Evolutionary conservation across 2,888 invertebrate genomes (phyloP).

Genomic region (Cheilosia soror): DNA sequence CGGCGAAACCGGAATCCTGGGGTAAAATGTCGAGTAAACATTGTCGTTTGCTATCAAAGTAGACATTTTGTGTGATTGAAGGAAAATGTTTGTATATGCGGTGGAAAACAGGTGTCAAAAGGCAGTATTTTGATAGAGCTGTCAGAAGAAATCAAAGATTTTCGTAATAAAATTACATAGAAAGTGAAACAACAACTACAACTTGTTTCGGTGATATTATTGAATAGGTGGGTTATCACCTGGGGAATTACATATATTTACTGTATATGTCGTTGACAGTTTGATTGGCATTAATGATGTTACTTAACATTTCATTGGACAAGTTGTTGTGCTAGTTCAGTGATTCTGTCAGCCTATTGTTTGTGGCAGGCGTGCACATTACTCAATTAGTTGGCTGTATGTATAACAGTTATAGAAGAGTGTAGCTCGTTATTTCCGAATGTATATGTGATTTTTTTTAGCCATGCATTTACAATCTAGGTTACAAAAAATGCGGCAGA

Average conservation of each 20-base stretch:
- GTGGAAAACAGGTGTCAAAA: slow-evolving; percentile 48
- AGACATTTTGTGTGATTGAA: slow-evolving; percentile 38
- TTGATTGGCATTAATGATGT: slow-evolving; percentile 20
- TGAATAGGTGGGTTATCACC: not conserved
- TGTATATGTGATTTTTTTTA: too few species aligned
- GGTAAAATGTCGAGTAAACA: slow-evolving; percentile 58
- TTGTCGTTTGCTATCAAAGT: slow-evolving; percentile 62
- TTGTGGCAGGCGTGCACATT: too few species aligned
- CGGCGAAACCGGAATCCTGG: not conserved
- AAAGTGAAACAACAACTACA: not conserved
- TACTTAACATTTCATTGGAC: not conserved
- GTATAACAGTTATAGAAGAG: too few species aligned
- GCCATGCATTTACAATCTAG: too few species aligned
- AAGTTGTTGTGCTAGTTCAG: not conserved
- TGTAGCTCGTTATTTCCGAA: too few species aligned
- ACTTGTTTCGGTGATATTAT: not conserved
- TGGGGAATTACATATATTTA: not conserved
- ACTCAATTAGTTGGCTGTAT: too few species aligned
- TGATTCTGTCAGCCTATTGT: not conserved
- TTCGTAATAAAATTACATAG: not conserved
- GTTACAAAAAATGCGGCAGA: too few species aligned
- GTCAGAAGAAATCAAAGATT: slow-evolving; percentile 22
- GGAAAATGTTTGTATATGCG: slow-evolving; percentile 2
- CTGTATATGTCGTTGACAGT: slow-evolving; percentile 2
- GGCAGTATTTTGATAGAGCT: slow-evolving; percentile 22